Percentiles rank a stretch among this genome's conserved stretches.
Evolutionary conservation across 2,797 vertebrate genomes (phyloP).

Genomic region (Spatula clypeata): DNA sequence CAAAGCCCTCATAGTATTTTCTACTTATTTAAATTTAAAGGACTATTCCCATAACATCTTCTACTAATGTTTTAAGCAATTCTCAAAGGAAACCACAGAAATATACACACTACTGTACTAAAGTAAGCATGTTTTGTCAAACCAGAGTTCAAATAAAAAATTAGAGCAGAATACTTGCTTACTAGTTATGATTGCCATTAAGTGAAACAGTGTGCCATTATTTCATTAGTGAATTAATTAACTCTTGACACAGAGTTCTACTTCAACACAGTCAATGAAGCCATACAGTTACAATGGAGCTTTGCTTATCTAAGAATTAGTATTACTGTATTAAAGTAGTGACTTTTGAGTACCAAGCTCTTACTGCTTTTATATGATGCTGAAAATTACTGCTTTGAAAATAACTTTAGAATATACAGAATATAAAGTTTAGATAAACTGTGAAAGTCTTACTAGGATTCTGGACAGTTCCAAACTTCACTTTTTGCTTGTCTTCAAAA

Average conservation of each 20-base stretch:
- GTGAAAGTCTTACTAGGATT: background rate
- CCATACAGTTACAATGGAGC: background rate
- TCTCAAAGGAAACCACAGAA: background rate
- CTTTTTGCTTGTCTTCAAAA: background rate
- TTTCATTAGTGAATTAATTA: background rate
- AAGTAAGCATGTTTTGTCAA: background rate
- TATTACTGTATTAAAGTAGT: background rate
- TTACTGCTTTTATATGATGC: background rate
- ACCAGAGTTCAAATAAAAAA: background rate
- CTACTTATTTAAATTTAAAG: background rate
- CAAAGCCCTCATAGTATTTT: background rate
- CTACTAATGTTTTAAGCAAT: background rate
- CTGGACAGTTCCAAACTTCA: background rate
- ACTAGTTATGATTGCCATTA: background rate
- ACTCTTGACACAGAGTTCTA: background rate
- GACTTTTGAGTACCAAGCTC: background rate
- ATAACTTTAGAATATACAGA: background rate
- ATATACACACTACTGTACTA: background rate
- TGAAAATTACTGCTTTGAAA: background rate
- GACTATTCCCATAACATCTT: background rate
- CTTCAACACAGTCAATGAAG: background rate
- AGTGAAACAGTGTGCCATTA: background rate
- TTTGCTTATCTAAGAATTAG: conserved; percentile 1
- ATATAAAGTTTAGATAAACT: background rate
- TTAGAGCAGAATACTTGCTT: background rate